These are phyloP conservation scores for Cylas formicarius DNA, from an alignment of 1,140 invertebrate genomes.

Conservation along the genomic window DNA sequence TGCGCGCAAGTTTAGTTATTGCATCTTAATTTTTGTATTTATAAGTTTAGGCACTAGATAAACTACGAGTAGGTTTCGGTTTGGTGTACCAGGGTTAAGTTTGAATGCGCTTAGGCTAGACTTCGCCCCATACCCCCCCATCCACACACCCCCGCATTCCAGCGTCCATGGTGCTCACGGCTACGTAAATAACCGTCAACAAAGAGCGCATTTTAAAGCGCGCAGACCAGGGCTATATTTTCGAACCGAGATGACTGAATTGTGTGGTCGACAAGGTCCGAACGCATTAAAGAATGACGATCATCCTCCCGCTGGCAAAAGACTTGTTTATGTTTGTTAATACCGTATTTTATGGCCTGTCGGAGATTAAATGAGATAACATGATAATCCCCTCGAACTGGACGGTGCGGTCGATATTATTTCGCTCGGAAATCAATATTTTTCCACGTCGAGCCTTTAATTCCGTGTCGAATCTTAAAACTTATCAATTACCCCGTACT, in stretches of 20 bases:
- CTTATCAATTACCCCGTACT: too few species aligned
- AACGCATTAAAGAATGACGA: conserved; percentile 4
- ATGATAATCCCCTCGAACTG: conserved; percentile 25
- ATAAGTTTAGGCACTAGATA: too few species aligned
- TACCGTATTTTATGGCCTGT: conserved; percentile 26
- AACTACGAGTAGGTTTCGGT: too few species aligned
- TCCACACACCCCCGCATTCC: too few species aligned
- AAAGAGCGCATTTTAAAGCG: conserved; percentile 1
- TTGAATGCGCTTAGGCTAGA: too few species aligned
- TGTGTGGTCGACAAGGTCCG: neutral
- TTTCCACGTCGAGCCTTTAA: too few species aligned
- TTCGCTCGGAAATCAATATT: conserved; percentile 8
- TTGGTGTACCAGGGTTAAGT: too few species aligned
- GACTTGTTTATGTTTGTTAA: conserved; percentile 28
- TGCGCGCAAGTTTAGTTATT: too few species aligned
- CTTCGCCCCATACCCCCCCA: too few species aligned
- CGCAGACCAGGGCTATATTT: conserved; percentile 13
- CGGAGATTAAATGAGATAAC: conserved; percentile 25
- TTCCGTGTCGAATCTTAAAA: too few species aligned
- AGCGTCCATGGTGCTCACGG: neutral
- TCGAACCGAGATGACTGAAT: conserved; percentile 10
- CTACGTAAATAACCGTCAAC: conserved; percentile 2
- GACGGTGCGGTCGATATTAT: conserved; percentile 16
- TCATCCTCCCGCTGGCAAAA: conserved; percentile 21
- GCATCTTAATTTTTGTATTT: too few species aligned